Percentiles rank a stretch among this genome's conserved stretches.
Evolutionary conservation across 2,113 vertebrate species (phyloP).

Genomic region (Varanus salvator): DNA sequence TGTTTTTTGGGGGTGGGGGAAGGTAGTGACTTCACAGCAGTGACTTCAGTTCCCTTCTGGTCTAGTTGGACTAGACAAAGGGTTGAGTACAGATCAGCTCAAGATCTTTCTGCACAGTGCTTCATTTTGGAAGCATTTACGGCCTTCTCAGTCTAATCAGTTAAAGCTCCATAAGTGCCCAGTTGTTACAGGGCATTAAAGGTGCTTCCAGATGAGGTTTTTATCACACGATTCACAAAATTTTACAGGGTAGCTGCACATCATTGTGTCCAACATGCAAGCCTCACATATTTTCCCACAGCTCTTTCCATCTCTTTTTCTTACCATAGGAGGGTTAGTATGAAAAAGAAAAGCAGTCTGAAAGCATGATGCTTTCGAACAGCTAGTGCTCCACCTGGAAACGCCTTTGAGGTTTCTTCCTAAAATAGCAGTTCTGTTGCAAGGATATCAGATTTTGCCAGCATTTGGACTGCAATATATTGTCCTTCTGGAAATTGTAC

Average conservation of each 20-base stretch:
- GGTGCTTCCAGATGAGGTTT: too few species aligned
- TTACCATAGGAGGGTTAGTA: too few species aligned
- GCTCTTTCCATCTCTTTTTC: too few species aligned
- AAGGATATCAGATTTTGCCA: background rate
- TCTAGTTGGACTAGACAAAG: fast-evolving
- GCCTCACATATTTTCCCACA: too few species aligned
- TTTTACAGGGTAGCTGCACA: too few species aligned
- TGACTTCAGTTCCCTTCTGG: background rate
- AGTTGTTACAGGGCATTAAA: background rate
- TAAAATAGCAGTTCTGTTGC: background rate
- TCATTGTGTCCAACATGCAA: too few species aligned
- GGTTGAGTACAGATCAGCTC: background rate
- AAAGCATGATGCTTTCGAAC: too few species aligned
- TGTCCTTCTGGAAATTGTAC: background rate
- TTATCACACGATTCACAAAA: too few species aligned
- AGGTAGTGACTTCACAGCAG: background rate
- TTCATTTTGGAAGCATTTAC: background rate
- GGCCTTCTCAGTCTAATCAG: background rate
- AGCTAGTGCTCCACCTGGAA: too few species aligned
- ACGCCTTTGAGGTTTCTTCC: background rate
- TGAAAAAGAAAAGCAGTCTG: too few species aligned
- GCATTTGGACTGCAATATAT: background rate
- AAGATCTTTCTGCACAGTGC: background rate
- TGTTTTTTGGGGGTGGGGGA: background rate
- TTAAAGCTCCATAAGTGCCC: background rate